A percentile compares a stretch with the other conserved stretches of the same genome.
Conservation (phyloP, 1,140 invertebrate genomes). For the Octopus sinensis region DNA sequence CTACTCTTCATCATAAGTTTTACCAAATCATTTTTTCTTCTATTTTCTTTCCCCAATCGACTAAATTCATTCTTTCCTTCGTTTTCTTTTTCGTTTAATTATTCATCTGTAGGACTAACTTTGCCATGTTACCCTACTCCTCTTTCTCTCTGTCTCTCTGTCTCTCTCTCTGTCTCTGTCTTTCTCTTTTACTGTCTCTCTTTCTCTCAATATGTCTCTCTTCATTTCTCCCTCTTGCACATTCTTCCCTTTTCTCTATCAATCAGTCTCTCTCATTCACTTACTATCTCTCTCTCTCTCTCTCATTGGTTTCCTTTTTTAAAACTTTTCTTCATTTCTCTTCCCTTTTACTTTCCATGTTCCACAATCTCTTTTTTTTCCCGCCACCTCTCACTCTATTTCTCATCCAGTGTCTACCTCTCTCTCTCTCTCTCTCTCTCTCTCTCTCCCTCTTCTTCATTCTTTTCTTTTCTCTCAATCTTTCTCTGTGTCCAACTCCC, state of each 20-base stretch:
- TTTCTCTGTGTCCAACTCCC: constrained; percentile 39
- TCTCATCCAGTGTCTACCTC: neutral
- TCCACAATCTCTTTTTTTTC: neutral
- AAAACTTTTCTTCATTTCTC: neutral
- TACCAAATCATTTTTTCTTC: neutral
- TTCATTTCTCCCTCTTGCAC: neutral
- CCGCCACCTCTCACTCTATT: constrained; percentile 1
- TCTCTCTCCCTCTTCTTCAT: neutral
- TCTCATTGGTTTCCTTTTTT: neutral
- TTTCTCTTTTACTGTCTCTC: neutral
- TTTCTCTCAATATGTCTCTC: neutral
- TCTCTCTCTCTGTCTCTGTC: neutral
- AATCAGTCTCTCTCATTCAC: neutral
- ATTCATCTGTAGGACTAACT: neutral
- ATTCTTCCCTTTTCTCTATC: neutral
- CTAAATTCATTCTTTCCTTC: neutral
- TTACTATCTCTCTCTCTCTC: neutral
- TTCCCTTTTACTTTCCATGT: neutral
- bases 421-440: too few relatives aligned
- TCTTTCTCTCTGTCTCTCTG: neutral
- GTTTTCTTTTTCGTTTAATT: neutral
- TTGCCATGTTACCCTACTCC: too few relatives aligned
- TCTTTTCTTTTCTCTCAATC: neutral
- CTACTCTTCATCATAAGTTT: too few relatives aligned
- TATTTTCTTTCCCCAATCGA: neutral